A percentile compares a stretch with the other conserved stretches of the same genome.
These are phyloP conservation scores for Bombyx mandarina DNA, from an alignment of 1,140 invertebrate species.

Conservation along the genomic window DNA sequence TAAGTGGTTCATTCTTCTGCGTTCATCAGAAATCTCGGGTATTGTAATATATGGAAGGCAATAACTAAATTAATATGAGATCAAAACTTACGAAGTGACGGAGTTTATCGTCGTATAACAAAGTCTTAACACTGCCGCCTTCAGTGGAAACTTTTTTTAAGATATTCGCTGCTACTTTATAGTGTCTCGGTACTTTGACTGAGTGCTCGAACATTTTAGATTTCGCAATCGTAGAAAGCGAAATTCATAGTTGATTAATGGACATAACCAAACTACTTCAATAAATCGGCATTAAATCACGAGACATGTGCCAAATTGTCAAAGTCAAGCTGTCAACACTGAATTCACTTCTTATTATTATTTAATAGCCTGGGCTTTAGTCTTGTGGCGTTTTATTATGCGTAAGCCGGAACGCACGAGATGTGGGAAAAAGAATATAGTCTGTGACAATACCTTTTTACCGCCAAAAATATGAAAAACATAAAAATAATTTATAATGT, in stretches of 20 bases:
- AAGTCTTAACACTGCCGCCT: conserved; percentile 79
- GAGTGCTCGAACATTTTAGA: conserved; percentile 77
- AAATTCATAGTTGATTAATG: conserved; percentile 16
- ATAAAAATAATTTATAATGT: too few species aligned
- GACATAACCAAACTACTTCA: conserved; percentile 7
- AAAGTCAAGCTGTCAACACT: not conserved
- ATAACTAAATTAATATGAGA: conserved; percentile 6
- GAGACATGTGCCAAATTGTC: conserved; percentile 34
- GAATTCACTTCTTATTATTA: too few species aligned
- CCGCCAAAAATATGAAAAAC: too few species aligned
- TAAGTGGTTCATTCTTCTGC: too few species aligned
- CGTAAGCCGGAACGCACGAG: too few species aligned
- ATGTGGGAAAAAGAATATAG: too few species aligned
- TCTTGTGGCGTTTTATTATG: too few species aligned
- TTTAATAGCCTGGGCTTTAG: too few species aligned
- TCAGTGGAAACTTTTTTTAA: conserved; percentile 77
- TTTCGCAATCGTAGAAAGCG: conserved; percentile 19
- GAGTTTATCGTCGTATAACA: conserved; percentile 79
- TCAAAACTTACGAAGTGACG: conserved; percentile 59
- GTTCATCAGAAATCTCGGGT: not conserved
- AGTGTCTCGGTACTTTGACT: conserved; percentile 82
- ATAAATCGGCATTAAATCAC: conserved; percentile 20
- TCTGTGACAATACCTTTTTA: too few species aligned
- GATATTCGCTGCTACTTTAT: conserved; percentile 79
- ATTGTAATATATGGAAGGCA: conserved; percentile 11